Evolutionary conservation across 2,888 invertebrate genomes (phyloP).

Genomic region (Mythimna pallens): DNA sequence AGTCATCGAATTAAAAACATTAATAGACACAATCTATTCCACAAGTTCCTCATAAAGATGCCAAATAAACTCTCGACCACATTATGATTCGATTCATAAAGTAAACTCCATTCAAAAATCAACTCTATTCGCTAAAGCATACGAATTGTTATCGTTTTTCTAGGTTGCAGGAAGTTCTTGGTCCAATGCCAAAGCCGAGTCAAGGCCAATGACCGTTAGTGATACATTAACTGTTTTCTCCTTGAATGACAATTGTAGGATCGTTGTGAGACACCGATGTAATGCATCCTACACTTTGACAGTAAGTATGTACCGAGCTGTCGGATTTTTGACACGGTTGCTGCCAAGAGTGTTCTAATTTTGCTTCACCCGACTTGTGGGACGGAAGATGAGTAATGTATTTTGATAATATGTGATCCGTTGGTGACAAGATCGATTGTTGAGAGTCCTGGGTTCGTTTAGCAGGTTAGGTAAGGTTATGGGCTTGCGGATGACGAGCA

Average conservation of each 20-base stretch:
- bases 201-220: slow-evolving; percentile 78
- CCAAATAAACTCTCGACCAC: slow-evolving; percentile 61
- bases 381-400: slow-evolving; percentile 6
- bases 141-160: slow-evolving; percentile 32
- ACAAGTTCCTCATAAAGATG: slow-evolving; percentile 63
- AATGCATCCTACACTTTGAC: slow-evolving; percentile 41
- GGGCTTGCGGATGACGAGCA: too few relatives aligned
- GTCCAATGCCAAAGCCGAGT: slow-evolving; percentile 74
- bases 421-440: not conserved
- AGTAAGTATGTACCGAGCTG: slow-evolving; percentile 27
- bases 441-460: not conserved
- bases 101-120: slow-evolving; percentile 15
- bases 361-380: slow-evolving; percentile 22
- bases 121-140: slow-evolving; percentile 1
- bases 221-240: slow-evolving; percentile 70
- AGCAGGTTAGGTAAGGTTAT: not conserved
- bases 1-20: slow-evolving; percentile 63
- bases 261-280: slow-evolving; percentile 54
- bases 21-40: slow-evolving; percentile 62
- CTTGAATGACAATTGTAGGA: slow-evolving; percentile 69
- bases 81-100: slow-evolving; percentile 37
- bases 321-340: slow-evolving; percentile 44
- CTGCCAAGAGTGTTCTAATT: slow-evolving; percentile 59
- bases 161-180: slow-evolving; percentile 62
- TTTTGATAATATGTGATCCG: slow-evolving; percentile 6